Percentiles rank a stretch among this genome's conserved stretches.
Evolutionary conservation across 2,888 invertebrate species (phyloP).

Genomic region (Ariolimax columbianus): DNA sequence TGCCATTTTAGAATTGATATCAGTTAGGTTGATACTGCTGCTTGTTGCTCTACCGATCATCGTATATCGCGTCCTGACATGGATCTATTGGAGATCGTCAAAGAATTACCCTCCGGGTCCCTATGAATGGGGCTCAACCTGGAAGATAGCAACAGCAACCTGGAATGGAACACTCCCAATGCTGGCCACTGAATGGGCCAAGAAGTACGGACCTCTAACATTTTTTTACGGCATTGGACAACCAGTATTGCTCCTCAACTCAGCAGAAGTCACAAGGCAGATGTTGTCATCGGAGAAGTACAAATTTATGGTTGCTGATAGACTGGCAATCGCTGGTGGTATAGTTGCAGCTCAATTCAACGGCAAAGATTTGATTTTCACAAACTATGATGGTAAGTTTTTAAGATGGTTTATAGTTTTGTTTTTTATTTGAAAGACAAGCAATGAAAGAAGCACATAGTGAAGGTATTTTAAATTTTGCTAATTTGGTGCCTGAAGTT

Average conservation of each 20-base stretch:
- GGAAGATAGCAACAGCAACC: background rate
- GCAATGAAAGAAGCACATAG: too few relatives aligned
- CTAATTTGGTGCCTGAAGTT: too few relatives aligned
- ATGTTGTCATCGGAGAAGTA: background rate
- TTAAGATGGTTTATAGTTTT: background rate
- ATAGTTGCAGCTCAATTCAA: background rate
- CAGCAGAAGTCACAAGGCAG: background rate
- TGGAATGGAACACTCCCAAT: constrained; percentile 5
- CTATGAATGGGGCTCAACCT: background rate
- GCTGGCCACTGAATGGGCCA: constrained; percentile 39
- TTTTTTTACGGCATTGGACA: background rate
- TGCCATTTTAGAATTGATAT: too few relatives aligned
- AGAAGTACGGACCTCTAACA: constrained; percentile 32
- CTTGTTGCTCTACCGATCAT: background rate
- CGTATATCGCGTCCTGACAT: background rate
- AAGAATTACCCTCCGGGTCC: constrained; percentile 40
- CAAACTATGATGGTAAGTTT: constrained; percentile 7
- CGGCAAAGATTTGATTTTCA: constrained; percentile 10
- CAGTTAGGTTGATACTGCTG: background rate
- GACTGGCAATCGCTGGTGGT: background rate
- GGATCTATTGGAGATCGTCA: background rate
- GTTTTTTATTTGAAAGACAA: too few relatives aligned
- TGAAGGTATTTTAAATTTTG: too few relatives aligned
- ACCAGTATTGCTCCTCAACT: constrained; percentile 9
- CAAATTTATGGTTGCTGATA: background rate